These are phyloP conservation scores for Gnatocerus cornutus DNA, from an alignment of 2,888 invertebrate species.

Conservation along the genomic window DNA sequence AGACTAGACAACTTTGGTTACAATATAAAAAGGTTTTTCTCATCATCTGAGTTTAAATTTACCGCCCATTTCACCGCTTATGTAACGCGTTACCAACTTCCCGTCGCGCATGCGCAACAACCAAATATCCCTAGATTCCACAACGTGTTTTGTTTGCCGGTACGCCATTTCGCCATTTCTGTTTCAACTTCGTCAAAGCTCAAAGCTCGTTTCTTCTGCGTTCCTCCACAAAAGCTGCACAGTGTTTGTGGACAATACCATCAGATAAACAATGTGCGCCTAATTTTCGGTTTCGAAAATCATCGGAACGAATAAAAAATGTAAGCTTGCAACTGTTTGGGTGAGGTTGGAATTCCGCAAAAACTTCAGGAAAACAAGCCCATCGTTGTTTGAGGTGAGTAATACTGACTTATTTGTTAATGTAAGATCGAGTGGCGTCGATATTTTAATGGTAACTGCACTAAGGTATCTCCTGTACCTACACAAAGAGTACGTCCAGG, in stretches of 20 bases:
- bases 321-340: too few relatives aligned
- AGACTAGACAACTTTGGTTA: too few relatives aligned
- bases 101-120: too few relatives aligned
- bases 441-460: constrained; percentile 53
- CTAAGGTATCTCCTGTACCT: constrained; percentile 66
- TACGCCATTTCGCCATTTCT: constrained; percentile 19
- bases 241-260: too few relatives aligned
- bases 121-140: background rate
- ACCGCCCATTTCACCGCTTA: too few relatives aligned
- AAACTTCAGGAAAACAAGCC: constrained; percentile 7
- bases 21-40: too few relatives aligned
- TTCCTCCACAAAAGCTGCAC: too few relatives aligned
- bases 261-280: too few relatives aligned
- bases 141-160: constrained; percentile 36
- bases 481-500: constrained; percentile 60
- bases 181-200: background rate
- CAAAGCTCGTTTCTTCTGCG: background rate
- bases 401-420: background rate
- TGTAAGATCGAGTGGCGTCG: background rate
- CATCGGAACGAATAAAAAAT: too few relatives aligned
- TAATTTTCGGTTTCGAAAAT: too few relatives aligned
- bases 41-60: background rate
- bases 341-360: constrained; percentile 6
- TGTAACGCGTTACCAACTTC: background rate
- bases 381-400: constrained; percentile 34